Percentiles rank a stretch among this genome's conserved stretches.
Conservation (phyloP, 2,113 vertebrate species). For the Daboia siamensis region DNA sequence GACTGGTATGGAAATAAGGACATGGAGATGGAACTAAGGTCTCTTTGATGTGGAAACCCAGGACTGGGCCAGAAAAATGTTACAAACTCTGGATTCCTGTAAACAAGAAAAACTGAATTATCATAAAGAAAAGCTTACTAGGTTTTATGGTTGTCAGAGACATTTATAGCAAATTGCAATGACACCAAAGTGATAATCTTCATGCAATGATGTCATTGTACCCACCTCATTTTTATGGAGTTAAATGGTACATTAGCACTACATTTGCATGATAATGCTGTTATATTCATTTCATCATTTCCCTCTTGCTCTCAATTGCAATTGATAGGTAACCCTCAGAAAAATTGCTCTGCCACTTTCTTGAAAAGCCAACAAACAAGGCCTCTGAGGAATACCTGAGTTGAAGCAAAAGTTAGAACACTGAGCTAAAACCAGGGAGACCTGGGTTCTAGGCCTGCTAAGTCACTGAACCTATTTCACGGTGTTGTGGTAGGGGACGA, state of each 20-base stretch:
- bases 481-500: neutral
- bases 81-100: too few species aligned
- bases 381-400: too few species aligned
- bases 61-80: too few species aligned
- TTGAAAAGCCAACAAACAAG: too few species aligned
- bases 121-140: neutral
- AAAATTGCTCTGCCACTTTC: too few species aligned
- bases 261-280: too few species aligned
- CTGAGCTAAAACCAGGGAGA: neutral
- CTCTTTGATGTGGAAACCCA: too few species aligned
- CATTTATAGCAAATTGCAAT: neutral
- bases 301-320: too few species aligned
- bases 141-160: neutral
- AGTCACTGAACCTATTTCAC: neutral
- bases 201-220: neutral
- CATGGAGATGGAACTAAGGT: neutral
- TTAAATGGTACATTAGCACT: too few species aligned
- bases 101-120: too few species aligned
- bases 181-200: neutral
- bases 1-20: neutral
- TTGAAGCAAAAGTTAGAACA: neutral
- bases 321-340: too few species aligned
- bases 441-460: neutral
- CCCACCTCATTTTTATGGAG: neutral
- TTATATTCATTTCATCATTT: too few species aligned